Base-by-base conservation (phyloP, 2,888 invertebrate genomes). In the Drosophila macrospina region DNA sequence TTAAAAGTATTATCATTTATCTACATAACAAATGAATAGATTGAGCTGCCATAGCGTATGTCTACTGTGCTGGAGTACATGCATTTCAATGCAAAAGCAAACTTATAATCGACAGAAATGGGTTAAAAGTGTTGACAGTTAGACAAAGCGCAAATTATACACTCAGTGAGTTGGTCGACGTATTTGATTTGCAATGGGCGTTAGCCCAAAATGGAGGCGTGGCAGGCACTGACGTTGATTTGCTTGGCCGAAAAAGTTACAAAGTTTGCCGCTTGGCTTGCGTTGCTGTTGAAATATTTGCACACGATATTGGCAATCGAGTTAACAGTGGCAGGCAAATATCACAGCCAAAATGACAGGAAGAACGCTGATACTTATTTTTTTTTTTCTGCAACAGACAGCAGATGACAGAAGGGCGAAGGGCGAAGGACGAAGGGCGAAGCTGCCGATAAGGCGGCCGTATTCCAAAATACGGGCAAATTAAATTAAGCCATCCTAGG, bases 61-160 rank as follows among this genome's bases (percentile, higher is more conserved):
- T 59, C 13, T 3, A 68, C 82, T 78, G 73, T 81, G 62, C 28
- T 30, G 37, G 5, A 36, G 32, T 61, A 56, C 54, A 62, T 72
- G 64, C 69, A 73, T 60, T 65, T 60, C 20, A 57, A 66, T 51
- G 28, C 42, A 24, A 48, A 70, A 64, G 67, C 67, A 73, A 80
- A 78, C 78, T 76, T 76, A 84, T 80, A 74, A 67, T 61, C 68
- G 42, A 59, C 74, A 84, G 80, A 82, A 85, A 83, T 85, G 83
- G 83, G 83, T 83, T 85, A 83, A 85, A 85, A 83, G 83, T 83
- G 86, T 83, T 83, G 83, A 83, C 83, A 85, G 80, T 85, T 77
- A 80, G 69, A 80, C 80, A 85, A 85, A 77, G 77, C 85, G 83
- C 74, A 84, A 85, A 85, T 84, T 84, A 83, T 81, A 83, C 83